These are phyloP conservation scores for Anastrepha obliqua DNA, from an alignment of 1,140 invertebrate genomes.

Conservation along the genomic window DNA sequence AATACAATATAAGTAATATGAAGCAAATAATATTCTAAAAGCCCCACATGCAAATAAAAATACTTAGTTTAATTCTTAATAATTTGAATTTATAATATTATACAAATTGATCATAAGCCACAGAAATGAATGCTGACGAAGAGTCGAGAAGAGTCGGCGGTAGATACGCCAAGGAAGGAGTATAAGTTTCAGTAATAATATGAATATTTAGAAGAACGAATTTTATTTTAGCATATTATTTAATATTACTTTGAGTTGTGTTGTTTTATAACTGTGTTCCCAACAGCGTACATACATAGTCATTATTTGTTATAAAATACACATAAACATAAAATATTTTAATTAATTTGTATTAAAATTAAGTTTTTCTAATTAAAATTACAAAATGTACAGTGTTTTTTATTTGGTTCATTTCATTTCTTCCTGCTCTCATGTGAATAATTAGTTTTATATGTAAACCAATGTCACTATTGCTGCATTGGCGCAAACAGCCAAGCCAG, in stretches of 20 bases:
- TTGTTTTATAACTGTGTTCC: background rate
- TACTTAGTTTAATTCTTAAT: conserved; percentile 16
- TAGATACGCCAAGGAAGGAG: too few relatives aligned
- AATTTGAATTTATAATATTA: conserved; percentile 15
- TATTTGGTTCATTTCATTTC: background rate
- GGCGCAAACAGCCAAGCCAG: background rate
- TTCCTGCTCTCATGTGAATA: background rate
- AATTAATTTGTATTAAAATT: background rate
- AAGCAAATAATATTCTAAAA: conserved; percentile 10
- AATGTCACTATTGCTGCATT: background rate
- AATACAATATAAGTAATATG: background rate
- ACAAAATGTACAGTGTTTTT: conserved; percentile 18
- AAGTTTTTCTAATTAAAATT: background rate
- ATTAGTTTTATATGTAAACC: background rate
- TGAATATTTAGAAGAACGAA: background rate
- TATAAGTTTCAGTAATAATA: background rate
- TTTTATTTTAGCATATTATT: background rate
- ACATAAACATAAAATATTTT: background rate
- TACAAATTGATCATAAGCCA: background rate
- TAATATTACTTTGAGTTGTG: background rate
- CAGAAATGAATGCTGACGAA: background rate
- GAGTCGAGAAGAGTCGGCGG: background rate
- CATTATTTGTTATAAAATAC: background rate
- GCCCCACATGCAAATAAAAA: conserved; percentile 6
- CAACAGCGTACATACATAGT: background rate